Base-by-base conservation (phyloP, 2,888 invertebrate species). In the Alloscopus bannaensis region DNA sequence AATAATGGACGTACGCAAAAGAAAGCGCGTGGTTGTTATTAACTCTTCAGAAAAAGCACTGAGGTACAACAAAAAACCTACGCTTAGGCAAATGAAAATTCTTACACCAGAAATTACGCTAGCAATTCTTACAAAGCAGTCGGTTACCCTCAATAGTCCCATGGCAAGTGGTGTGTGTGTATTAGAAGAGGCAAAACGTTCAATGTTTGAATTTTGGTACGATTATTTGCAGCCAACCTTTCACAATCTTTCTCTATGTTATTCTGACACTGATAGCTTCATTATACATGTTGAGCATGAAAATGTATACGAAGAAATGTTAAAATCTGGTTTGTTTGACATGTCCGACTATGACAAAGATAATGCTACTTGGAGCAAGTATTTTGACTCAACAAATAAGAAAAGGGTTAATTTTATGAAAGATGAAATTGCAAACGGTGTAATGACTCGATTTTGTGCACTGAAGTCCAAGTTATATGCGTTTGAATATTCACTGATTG, bases 191-290 rank as follows among this genome's bases (percentile, higher is more conserved):
- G 42, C 62, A 0, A 73, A 68, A 29, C 18, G 4, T 0, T 29
- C 42, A n/a, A 66, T 81, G 60, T 77, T 60, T 11, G 20, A 20
- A 1, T 81, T 77, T 36, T 75, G 31, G 4, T 83, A 83, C 29
- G 22, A 62, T 0, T 62, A 45, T 29, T 64, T 83, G 3, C 16
- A 40, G 1, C 16, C n/a, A 0, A 20, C 65, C n/a, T 83, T 40
- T 18, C 47, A 28, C 3, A 20, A 20, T 3, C 13, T 16, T 4
- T 18, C 45, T 0, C 36, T 80, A 1, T 1, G 47, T 0, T 76
- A 72, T 13, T 59, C 50, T 3, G 82, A 82, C 36, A 82, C 82
- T 1, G 82, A 80, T 29, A 59, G 47, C 0, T 40, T 71, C 11
- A 28, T 70, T 0, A 8, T 26, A 13, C 13, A 47, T 11, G 22